Evolutionary conservation across 2,797 vertebrate genomes (phyloP).

Genomic region (Perodicticus potto): DNA sequence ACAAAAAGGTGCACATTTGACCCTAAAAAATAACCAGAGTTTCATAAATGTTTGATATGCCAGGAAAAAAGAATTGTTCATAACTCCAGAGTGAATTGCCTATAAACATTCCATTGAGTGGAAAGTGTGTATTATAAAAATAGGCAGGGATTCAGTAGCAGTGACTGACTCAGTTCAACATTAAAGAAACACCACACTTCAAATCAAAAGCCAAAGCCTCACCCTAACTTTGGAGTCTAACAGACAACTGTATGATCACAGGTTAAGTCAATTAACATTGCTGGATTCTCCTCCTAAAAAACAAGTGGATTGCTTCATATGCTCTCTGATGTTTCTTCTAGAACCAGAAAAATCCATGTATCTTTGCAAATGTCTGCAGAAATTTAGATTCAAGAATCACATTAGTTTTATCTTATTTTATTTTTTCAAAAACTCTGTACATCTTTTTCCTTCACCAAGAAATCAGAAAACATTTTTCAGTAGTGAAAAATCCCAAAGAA

Average conservation of each 20-base stretch:
- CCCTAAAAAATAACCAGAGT: background rate
- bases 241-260: background rate
- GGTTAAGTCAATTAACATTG: background rate
- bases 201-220: background rate
- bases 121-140: background rate
- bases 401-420: background rate
- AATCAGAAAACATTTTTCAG: constrained; percentile 53
- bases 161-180: background rate
- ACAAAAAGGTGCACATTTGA: constrained; percentile 1
- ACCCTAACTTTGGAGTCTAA: background rate
- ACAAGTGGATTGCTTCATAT: background rate
- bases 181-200: background rate
- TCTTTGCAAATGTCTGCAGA: constrained; percentile 26
- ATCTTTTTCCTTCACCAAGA: constrained; percentile 32
- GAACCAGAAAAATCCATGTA: background rate
- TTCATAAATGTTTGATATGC: constrained; percentile 19
- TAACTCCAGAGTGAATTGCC: background rate
- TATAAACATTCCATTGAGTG: background rate
- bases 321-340: background rate
- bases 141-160: background rate
- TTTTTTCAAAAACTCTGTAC: constrained; percentile 9
- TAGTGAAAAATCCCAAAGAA: constrained; percentile 61
- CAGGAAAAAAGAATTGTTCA: background rate
- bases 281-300: background rate
- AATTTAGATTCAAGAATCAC: constrained; percentile 53